A percentile compares a stretch with the other conserved stretches of the same genome.
phyloP scores from a whole-genome alignment of 2,888 invertebrate genomes.

The Hyposoter dolosus region DNA sequence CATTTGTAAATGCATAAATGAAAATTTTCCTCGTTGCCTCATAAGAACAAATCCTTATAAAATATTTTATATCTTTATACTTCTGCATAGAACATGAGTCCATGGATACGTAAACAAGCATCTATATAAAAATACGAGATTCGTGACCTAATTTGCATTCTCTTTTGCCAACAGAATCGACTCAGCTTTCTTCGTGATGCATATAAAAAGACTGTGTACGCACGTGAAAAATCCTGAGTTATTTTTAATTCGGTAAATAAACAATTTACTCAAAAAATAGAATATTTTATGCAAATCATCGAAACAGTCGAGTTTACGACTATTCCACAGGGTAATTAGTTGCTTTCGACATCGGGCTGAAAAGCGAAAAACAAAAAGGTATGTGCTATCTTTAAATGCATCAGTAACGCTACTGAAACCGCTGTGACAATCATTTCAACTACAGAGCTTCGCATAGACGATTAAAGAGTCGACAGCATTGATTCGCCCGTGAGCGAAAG shows the following conservation, averaged over 20 bases:
- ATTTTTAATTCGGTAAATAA: neutral
- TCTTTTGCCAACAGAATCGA: neutral
- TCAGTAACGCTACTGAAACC: neutral
- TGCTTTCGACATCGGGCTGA: neutral
- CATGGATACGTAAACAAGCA: neutral
- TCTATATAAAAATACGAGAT: neutral
- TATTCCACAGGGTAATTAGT: neutral
- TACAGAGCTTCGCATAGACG: slow-evolving; percentile 16
- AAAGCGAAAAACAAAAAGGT: neutral
- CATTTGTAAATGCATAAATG: slow-evolving; percentile 20
- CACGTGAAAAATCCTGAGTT: neutral
- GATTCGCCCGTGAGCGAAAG: slow-evolving; percentile 60
- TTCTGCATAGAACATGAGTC: neutral
- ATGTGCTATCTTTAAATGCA: neutral
- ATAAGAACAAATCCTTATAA: neutral
- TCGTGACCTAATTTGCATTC: neutral
- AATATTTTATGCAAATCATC: neutral
- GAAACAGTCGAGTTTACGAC: neutral
- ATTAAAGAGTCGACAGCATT: slow-evolving; percentile 57
- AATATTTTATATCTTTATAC: neutral
- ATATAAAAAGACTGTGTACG: neutral
- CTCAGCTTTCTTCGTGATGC: neutral
- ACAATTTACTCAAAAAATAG: neutral
- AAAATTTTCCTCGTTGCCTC: slow-evolving; percentile 6
- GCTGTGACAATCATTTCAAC: neutral